Evolutionary conservation across 2,888 invertebrate genomes (phyloP), one percentile per base, ranked within the genome.

Genomic region (Girardia tigrina): DNA sequence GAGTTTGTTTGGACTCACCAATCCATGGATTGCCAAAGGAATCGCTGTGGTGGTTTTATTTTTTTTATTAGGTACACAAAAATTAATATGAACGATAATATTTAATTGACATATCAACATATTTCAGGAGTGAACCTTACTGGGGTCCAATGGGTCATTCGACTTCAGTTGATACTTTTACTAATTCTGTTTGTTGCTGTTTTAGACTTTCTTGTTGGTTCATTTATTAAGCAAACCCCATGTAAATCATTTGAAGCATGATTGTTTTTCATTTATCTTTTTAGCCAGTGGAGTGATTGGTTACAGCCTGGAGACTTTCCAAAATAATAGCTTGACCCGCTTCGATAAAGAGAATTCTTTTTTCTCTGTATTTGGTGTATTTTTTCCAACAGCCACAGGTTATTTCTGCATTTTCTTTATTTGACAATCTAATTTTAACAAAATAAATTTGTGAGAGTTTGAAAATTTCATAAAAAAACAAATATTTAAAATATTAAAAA

Each of bases 121-220:
- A 42, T 12, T 70, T 29, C 42, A 86, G 86, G 90, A 78, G 93
- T 95, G 79, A 95, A 97, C 86, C 88, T 94, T 69, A 94, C 94
- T 28, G 95, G 95, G 56, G 94, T 97, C 0, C 94, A 94, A 84
- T 95, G 94, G 94, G 94, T 97, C 28, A 90, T 97, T 76, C 92
- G 95, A 82, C 86, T 95, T 75, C 95, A 97, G 83, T 92, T 95
- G 85, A 86, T 90, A 29, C 87, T 97, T 70, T 87, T 95, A 27
- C 86, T 93, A 79, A 88, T 94, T 75, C 87, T 97, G 77, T 87
- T 93, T 74, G 84, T 93, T 78, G 93, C 94, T 77, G 92, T 92
- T 14, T 86, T 92, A 79, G 94, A 95, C 85, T 94, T 97, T 84
- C 89, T 91, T 85, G 90, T 94, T 77, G 95, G 95, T 79, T 92